These are phyloP conservation scores for Daphoenositta chrysoptera DNA, from an alignment of 2,113 vertebrate species.

Conservation along the genomic window DNA sequence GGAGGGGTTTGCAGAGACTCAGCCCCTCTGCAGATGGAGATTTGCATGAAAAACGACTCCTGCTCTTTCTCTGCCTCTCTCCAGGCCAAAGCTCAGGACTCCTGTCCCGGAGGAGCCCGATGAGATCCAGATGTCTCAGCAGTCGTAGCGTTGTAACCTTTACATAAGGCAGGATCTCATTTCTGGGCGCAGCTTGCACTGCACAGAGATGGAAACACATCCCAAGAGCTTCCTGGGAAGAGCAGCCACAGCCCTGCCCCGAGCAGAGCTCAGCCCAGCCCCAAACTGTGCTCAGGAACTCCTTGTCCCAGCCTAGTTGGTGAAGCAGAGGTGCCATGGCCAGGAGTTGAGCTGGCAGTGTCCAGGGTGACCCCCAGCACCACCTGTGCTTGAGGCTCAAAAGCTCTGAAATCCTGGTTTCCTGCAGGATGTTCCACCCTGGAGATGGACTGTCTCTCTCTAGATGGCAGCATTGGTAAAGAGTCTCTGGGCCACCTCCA, in stretches of 20 bases:
- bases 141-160: not conserved
- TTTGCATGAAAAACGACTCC: not conserved
- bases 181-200: not conserved
- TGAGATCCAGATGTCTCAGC: conserved; percentile 48
- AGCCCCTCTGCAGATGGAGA: not conserved
- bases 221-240: not conserved
- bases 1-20: not conserved
- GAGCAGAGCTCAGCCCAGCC: not conserved
- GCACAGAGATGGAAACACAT: not conserved
- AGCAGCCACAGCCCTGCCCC: accelerated
- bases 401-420: not conserved
- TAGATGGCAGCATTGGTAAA: not conserved
- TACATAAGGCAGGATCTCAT: not conserved
- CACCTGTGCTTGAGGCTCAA: not conserved
- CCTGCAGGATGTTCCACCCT: not conserved
- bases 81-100: not conserved
- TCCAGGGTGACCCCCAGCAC: not conserved
- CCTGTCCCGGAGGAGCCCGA: not conserved
- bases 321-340: not conserved
- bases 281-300: not conserved
- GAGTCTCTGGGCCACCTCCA: not conserved
- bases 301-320: not conserved
- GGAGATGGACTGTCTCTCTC: not conserved
- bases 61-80: conserved; percentile 12
- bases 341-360: accelerated